phyloP scores from a whole-genome alignment of 2,113 vertebrate genomes.

The Ictidomys tridecemlineatus region DNA sequence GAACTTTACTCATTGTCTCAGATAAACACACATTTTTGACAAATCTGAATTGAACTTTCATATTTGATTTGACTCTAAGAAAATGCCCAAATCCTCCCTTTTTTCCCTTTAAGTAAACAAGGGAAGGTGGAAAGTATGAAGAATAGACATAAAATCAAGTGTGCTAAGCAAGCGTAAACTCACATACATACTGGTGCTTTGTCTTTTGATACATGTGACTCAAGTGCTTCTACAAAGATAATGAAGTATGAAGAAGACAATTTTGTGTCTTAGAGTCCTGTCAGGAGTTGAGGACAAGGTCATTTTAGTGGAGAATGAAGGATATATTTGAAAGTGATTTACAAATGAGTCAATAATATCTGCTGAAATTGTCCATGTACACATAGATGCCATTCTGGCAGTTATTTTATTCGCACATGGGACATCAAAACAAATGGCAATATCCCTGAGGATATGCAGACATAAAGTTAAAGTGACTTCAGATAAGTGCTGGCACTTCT shows the following conservation, averaged over 20 bases:
- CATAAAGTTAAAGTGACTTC: neutral
- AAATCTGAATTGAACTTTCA: neutral
- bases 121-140: neutral
- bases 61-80: neutral
- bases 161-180: neutral
- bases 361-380: neutral
- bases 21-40: neutral
- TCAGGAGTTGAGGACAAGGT: neutral
- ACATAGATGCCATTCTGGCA: neutral
- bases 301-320: neutral
- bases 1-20: neutral
- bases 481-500: neutral
- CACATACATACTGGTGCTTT: neutral
- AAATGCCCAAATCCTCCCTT: neutral
- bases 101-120: neutral
- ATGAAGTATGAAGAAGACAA: neutral
- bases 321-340: slow-evolving; percentile 48
- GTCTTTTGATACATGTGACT: neutral
- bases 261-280: neutral
- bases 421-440: neutral
- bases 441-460: neutral
- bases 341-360: neutral
- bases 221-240: neutral
- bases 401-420: neutral
- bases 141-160: neutral